These are phyloP conservation scores for Apistogramma diplotaenia DNA, from an alignment of 2,113 vertebrate genomes.

Conservation along the genomic window DNA sequence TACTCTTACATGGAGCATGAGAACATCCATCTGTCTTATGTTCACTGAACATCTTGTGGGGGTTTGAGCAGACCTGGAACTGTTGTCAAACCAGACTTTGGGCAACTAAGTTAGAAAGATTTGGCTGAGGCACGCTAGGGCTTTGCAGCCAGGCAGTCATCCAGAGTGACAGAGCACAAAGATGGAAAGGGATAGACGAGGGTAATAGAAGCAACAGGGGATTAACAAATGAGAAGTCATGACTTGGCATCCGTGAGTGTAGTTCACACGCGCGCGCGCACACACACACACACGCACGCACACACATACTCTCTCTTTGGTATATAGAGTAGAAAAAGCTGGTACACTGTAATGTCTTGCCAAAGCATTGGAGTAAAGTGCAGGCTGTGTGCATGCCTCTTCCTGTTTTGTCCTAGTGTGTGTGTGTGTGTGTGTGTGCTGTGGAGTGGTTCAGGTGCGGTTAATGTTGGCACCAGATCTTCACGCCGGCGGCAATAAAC, in stretches of 20 bases:
- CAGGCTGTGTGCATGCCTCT: conserved; percentile 34
- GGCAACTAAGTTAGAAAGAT: conserved; percentile 40
- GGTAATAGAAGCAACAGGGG: conserved; percentile 53
- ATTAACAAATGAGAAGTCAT: conserved; percentile 71
- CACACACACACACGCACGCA: conserved; percentile 2
- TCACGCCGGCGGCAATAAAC: conserved; percentile 79
- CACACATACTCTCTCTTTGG: conserved; percentile 22
- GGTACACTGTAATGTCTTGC: conserved; percentile 32
- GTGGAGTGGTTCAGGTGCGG: conserved; percentile 78
- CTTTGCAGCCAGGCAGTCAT: conserved; percentile 58
- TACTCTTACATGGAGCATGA: conserved; percentile 38
- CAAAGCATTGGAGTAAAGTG: conserved; percentile 49
- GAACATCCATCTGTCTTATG: conserved; percentile 44
- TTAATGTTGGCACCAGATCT: conserved; percentile 81
- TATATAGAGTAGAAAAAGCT: conserved; percentile 35
- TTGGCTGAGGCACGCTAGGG: conserved; percentile 36
- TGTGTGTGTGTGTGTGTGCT: conserved; percentile 20
- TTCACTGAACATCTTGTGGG: conserved; percentile 47
- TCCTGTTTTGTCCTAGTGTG: conserved; percentile 53
- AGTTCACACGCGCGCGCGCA: conserved; percentile 26
- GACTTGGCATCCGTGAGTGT: conserved; percentile 60
- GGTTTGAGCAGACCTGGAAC: conserved; percentile 32
- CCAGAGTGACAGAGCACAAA: conserved; percentile 56
- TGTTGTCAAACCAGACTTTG: conserved; percentile 40
- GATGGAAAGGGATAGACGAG: conserved; percentile 49